phyloP scores from a whole-genome alignment of 2,797 vertebrate species.

The Danio aesculapii region DNA sequence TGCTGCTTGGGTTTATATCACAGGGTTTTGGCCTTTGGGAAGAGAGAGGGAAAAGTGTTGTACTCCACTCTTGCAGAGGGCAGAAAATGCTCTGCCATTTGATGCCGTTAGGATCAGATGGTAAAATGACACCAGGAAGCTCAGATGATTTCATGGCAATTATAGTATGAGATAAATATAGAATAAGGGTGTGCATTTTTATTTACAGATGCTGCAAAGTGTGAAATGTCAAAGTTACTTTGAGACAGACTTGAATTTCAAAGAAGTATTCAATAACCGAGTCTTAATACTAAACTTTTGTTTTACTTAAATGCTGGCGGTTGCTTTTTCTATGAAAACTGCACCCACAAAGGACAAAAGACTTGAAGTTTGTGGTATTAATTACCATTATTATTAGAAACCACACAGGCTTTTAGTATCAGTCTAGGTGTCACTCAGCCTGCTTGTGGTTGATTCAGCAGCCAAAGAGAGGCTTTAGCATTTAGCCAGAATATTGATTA shows the following conservation, averaged over 20 bases:
- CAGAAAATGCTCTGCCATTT: conserved; percentile 21
- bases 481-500: conserved; percentile 10
- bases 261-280: not conserved
- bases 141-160: not conserved
- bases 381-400: not conserved
- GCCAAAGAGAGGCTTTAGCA: not conserved
- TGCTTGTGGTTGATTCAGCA: not conserved
- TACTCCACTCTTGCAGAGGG: not conserved
- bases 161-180: conserved; percentile 16
- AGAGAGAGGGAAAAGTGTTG: conserved; percentile 31
- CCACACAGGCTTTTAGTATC: conserved; percentile 1
- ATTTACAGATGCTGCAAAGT: not conserved
- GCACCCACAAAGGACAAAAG: not conserved
- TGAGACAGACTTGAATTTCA: not conserved
- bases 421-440: not conserved
- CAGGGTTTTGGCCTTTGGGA: conserved; percentile 40
- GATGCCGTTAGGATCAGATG: conserved; percentile 24
- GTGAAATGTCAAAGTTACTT: conserved; percentile 11
- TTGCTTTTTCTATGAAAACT: not conserved
- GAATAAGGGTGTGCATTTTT: not conserved
- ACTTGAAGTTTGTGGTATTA: not conserved
- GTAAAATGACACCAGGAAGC: conserved; percentile 7
- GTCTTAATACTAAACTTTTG: not conserved
- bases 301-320: not conserved
- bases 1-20: conserved; percentile 54